These are phyloP conservation scores for Fulmarus glacialis DNA, from an alignment of 2,113 vertebrate species.

Conservation along the genomic window DNA sequence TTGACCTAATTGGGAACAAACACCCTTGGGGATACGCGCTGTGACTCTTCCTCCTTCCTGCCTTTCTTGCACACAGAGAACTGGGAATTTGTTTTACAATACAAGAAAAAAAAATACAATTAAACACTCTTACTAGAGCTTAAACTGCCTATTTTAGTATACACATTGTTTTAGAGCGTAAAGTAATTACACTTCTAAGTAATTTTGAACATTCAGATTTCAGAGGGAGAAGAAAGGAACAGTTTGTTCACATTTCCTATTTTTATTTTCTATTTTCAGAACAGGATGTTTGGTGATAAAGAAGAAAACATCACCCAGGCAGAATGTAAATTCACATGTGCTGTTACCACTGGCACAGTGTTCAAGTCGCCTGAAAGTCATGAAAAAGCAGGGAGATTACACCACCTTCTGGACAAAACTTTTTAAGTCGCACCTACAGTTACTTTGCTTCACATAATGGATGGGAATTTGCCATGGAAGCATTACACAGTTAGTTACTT, in stretches of 20 bases:
- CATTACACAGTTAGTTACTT: fast-evolving
- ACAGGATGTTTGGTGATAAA: neutral
- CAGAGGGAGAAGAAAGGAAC: neutral
- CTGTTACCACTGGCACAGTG: neutral
- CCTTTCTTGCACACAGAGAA: neutral
- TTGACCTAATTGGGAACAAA: neutral
- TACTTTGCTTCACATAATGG: neutral
- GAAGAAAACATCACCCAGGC: neutral
- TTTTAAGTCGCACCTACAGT: neutral
- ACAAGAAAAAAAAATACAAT: neutral
- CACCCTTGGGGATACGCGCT: fast-evolving
- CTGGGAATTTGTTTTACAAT: neutral
- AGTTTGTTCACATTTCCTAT: neutral
- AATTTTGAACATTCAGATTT: neutral
- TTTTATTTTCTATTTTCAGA: neutral
- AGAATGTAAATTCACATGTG: neutral
- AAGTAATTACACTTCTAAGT: neutral
- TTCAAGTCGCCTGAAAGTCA: neutral
- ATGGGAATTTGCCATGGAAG: fast-evolving
- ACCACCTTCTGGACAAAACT: slow-evolving; percentile 72
- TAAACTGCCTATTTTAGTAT: neutral
- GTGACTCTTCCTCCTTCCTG: neutral
- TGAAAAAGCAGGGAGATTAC: slow-evolving; percentile 15
- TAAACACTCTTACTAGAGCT: neutral
- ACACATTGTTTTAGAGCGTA: neutral